These are phyloP conservation scores for Drosophila gaucha DNA, from an alignment of 2,888 invertebrate genomes.

Conservation along the genomic window DNA sequence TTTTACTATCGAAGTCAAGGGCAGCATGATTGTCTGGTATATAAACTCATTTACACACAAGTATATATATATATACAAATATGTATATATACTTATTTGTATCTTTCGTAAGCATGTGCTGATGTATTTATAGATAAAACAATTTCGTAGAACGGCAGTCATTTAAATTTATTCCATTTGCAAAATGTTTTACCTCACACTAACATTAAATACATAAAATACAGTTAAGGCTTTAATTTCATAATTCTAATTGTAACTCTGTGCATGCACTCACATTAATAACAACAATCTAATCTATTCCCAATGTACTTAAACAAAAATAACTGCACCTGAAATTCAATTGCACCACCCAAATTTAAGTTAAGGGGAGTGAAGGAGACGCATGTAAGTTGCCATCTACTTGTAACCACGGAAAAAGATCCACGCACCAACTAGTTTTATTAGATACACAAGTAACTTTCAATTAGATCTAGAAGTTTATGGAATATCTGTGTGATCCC, in stretches of 20 bases:
- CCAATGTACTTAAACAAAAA: conserved; percentile 14
- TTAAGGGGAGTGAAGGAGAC: conserved; percentile 50
- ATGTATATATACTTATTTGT: too few species aligned
- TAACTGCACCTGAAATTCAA: conserved; percentile 45
- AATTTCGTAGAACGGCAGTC: too few species aligned
- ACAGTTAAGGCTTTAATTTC: not conserved
- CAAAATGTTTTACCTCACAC: conserved; percentile 7
- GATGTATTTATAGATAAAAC: conserved; percentile 61
- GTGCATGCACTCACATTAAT: conserved; percentile 59
- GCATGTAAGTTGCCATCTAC: conserved; percentile 64
- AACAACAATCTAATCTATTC: conserved; percentile 25
- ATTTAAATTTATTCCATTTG: too few species aligned
- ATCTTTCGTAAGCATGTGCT: conserved; percentile 64
- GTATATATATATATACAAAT: too few species aligned
- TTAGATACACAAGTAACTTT: not conserved
- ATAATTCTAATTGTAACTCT: conserved; percentile 21
- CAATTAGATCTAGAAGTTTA: not conserved
- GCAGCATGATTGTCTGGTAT: conserved; percentile 39
- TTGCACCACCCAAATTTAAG: conserved; percentile 48
- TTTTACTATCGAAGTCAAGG: conserved; percentile 55
- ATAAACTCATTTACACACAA: conserved; percentile 20
- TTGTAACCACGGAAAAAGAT: not conserved
- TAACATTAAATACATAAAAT: not conserved
- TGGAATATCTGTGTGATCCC: not conserved
- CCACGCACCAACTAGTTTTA: not conserved